Evolutionary conservation across 2,888 invertebrate species (phyloP).

Genomic region (Agrotis clavis): DNA sequence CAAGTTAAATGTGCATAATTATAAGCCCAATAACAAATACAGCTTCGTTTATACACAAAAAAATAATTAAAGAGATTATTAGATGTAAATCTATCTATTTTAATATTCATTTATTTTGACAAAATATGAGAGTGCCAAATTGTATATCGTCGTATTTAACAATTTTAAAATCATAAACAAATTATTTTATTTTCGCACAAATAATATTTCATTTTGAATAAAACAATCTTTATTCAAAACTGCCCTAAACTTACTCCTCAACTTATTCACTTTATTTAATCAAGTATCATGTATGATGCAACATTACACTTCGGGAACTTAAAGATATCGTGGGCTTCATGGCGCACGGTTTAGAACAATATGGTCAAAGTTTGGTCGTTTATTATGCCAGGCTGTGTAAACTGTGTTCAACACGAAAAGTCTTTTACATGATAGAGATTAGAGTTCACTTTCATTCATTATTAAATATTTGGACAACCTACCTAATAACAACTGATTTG

Average conservation of each 20-base stretch:
- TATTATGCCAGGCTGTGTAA: conserved; percentile 37
- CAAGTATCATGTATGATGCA: conserved; percentile 23
- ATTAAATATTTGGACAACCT: background rate
- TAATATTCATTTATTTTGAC: too few species aligned
- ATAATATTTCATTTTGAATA: too few species aligned
- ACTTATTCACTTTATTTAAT: conserved; percentile 3
- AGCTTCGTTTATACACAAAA: background rate
- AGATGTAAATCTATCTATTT: too few species aligned
- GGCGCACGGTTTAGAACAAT: conserved; percentile 41
- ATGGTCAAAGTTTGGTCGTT: conserved; percentile 49
- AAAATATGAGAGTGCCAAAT: too few species aligned
- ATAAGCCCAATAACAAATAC: too few species aligned
- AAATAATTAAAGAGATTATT: too few species aligned
- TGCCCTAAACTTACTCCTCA: conserved; percentile 3
- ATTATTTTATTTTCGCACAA: too few species aligned
- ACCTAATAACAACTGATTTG: too few species aligned
- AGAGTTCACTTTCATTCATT: conserved; percentile 1
- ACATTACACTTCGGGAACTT: conserved; percentile 25
- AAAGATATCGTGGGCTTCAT: conserved; percentile 21
- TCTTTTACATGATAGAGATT: conserved; percentile 22
- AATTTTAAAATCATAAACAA: too few species aligned
- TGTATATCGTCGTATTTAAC: too few species aligned
- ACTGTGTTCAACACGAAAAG: conserved; percentile 19
- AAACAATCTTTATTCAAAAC: background rate
- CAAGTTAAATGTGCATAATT: background rate